Evolutionary conservation across 2,113 vertebrate genomes (phyloP).

Genomic region (Cathartes aura): DNA sequence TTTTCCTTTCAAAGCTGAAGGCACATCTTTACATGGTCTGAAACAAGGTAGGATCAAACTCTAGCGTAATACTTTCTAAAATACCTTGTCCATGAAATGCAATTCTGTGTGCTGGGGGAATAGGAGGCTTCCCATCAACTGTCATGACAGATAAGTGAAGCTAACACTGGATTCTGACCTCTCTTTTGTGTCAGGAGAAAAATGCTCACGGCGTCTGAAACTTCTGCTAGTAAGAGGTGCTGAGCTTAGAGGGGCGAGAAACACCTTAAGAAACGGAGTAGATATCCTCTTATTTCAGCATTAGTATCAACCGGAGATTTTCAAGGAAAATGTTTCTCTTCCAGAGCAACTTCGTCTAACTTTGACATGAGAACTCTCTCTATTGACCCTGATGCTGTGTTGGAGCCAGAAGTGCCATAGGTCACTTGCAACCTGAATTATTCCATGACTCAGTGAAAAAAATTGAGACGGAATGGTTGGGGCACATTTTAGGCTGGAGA

Average conservation of each 20-base stretch:
- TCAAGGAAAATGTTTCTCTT: background rate
- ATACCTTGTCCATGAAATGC: background rate
- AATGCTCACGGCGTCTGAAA: background rate
- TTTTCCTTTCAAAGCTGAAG: slow-evolving; percentile 48
- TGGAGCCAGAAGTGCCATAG: background rate
- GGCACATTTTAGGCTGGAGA: background rate
- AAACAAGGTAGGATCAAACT: slow-evolving; percentile 30
- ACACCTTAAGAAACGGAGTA: background rate
- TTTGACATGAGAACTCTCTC: background rate
- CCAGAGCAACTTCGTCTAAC: background rate
- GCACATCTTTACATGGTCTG: background rate
- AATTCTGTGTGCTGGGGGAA: background rate
- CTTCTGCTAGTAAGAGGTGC: background rate
- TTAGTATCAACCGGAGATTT: background rate
- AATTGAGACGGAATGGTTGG: background rate
- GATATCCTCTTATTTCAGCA: background rate
- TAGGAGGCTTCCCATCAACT: background rate
- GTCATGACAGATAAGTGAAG: slow-evolving; percentile 1
- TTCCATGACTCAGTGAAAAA: background rate
- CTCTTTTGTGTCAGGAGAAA: background rate
- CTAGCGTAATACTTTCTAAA: background rate
- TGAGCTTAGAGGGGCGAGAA: background rate
- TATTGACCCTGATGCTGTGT: background rate
- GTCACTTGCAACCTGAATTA: background rate
- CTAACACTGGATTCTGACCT: background rate